Percentiles rank a stretch among this genome's conserved stretches.
phyloP scores from a whole-genome alignment of 2,888 invertebrate genomes.

The Hipparchia semele region DNA sequence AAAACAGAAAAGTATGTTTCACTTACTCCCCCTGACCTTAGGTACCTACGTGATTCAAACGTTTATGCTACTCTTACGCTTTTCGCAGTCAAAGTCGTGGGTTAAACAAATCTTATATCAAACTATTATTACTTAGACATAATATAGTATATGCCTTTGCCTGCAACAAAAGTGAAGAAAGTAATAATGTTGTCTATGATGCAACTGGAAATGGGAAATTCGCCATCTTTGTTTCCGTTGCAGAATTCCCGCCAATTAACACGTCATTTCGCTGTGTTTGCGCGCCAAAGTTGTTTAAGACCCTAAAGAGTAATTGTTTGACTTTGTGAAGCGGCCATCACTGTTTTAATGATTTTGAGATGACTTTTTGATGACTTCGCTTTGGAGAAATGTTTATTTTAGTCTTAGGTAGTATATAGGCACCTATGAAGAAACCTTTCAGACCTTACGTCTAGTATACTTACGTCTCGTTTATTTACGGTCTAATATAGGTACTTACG shows the following conservation, averaged over 20 bases:
- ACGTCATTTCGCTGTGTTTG: constrained; percentile 55
- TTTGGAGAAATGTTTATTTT: constrained; percentile 27
- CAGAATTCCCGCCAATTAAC: constrained; percentile 74
- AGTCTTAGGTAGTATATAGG: not conserved
- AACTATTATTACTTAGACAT: not conserved
- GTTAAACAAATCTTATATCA: too few relatives aligned
- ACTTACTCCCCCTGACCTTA: too few relatives aligned
- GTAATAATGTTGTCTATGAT: constrained; percentile 54
- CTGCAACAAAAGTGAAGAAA: constrained; percentile 45
- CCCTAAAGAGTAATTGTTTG: constrained; percentile 59
- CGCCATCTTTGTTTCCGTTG: constrained; percentile 53
- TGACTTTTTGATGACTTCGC: constrained; percentile 43
- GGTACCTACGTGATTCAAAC: too few relatives aligned
- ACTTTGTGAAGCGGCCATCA: constrained; percentile 61
- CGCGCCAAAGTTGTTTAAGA: constrained; percentile 68
- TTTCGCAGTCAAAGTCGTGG: too few relatives aligned
- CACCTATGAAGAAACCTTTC: not conserved
- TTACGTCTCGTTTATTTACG: too few relatives aligned
- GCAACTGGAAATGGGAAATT: constrained; percentile 50
- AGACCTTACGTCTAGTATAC: not conserved
- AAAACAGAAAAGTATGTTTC: too few relatives aligned
- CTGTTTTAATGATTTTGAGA: constrained; percentile 59
- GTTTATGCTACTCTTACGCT: too few relatives aligned
- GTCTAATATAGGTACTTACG: too few relatives aligned
- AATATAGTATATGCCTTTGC: not conserved